Percentiles rank a stretch among this genome's conserved stretches.
These are phyloP conservation scores for Mobula hypostoma DNA, from an alignment of 2,113 vertebrate genomes.

Conservation along the genomic window DNA sequence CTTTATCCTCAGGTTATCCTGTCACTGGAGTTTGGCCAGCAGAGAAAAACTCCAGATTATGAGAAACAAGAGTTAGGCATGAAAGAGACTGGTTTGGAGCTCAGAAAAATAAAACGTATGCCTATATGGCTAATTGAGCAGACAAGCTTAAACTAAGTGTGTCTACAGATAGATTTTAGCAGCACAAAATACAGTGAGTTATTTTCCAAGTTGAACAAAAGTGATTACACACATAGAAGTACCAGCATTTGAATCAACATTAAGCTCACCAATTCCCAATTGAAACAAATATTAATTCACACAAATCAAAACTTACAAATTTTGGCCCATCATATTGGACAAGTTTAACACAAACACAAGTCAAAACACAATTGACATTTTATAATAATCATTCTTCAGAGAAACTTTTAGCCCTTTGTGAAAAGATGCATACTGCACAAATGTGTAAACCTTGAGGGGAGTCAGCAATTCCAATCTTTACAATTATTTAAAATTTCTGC, in stretches of 20 bases:
- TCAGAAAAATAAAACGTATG: background rate
- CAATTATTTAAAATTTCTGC: background rate
- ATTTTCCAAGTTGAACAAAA: background rate
- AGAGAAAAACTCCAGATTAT: background rate
- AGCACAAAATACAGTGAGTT: background rate
- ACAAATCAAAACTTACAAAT: slow-evolving; percentile 14
- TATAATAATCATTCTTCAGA: too few species aligned
- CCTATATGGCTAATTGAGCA: background rate
- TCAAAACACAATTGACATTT: background rate
- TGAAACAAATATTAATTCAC: background rate
- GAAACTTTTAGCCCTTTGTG: too few species aligned
- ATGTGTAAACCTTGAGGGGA: too few species aligned
- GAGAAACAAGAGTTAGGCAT: background rate
- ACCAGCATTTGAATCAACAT: background rate
- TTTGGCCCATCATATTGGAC: slow-evolving; percentile 35
- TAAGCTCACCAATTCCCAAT: background rate
- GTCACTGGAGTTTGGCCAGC: background rate
- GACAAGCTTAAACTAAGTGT: background rate
- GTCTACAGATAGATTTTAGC: background rate
- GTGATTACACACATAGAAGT: too few species aligned
- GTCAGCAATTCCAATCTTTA: too few species aligned
- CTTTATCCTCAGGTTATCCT: background rate
- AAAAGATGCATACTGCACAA: background rate
- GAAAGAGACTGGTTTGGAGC: background rate
- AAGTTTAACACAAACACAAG: too few species aligned